Percentiles rank a stretch among this genome's conserved stretches.
phyloP scores from a whole-genome alignment of 2,113 vertebrate species.

The Lethenteron reissneri region DNA sequence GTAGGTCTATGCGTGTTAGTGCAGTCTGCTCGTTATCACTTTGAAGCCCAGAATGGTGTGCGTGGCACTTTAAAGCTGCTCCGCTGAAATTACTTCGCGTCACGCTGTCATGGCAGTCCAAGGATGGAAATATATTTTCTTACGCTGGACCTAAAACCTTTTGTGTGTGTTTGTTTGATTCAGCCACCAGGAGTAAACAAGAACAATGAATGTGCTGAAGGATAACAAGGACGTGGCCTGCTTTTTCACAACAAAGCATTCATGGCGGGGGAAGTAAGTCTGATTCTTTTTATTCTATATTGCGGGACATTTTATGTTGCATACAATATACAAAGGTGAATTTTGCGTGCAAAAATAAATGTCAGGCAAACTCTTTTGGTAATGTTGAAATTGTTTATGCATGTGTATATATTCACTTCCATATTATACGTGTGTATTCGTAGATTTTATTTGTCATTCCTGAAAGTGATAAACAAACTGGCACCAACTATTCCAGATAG shows the following conservation, averaged over 20 bases:
- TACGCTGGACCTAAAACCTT: too few relatives aligned
- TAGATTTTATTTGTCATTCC: not conserved
- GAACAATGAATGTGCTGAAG: slow-evolving; percentile 69
- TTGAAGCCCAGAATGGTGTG: too few relatives aligned
- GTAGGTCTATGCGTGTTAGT: too few relatives aligned
- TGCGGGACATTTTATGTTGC: not conserved
- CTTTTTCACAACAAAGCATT: slow-evolving; percentile 99
- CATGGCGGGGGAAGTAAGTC: slow-evolving; percentile 96
- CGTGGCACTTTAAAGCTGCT: too few relatives aligned
- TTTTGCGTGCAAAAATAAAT: not conserved
- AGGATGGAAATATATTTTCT: too few relatives aligned
- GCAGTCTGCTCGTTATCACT: too few relatives aligned
- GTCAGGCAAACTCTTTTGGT: not conserved
- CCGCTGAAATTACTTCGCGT: too few relatives aligned
- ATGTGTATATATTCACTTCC: slow-evolving; percentile 1
- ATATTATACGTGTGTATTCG: not conserved
- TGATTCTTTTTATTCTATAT: not conserved
- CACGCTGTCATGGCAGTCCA: too few relatives aligned
- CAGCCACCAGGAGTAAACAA: too few relatives aligned
- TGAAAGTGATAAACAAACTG: not conserved
- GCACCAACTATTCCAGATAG: too few relatives aligned
- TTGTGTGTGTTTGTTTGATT: too few relatives aligned
- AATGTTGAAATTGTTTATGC: not conserved
- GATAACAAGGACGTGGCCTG: slow-evolving; percentile 98
- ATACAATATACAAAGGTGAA: not conserved